Percentiles rank a stretch among this genome's conserved stretches.
Evolutionary conservation across 2,888 invertebrate genomes (phyloP).

Genomic region (Andrena marginata): DNA sequence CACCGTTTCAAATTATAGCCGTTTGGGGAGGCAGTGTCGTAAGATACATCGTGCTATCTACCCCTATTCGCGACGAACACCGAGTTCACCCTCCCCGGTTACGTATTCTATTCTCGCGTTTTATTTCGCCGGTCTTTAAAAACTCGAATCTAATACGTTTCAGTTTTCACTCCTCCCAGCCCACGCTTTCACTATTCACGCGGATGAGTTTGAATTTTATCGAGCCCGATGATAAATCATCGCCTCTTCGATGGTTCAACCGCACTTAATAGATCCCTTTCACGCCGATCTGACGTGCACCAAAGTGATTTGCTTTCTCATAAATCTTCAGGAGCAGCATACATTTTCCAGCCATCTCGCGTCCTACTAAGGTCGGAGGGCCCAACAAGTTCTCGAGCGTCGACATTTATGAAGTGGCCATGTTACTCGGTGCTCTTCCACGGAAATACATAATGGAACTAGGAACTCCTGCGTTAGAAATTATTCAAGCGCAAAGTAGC

Average conservation of each 20-base stretch:
- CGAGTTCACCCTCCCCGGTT: slow-evolving; percentile 14
- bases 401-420: slow-evolving; percentile 57
- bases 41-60: slow-evolving; percentile 9
- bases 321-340: slow-evolving; percentile 54
- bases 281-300: slow-evolving; percentile 26
- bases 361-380: slow-evolving; percentile 36
- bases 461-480: slow-evolving; percentile 33
- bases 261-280: slow-evolving; percentile 48
- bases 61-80: slow-evolving; percentile 17
- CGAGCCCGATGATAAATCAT: slow-evolving; percentile 51
- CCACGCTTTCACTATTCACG: not conserved
- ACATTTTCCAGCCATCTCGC: slow-evolving; percentile 43
- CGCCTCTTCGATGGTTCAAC: slow-evolving; percentile 31
- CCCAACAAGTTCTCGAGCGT: slow-evolving; percentile 4
- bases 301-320: slow-evolving; percentile 62
- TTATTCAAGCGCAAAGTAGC: slow-evolving; percentile 17
- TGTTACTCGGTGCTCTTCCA: slow-evolving; percentile 25
- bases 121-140: not conserved
- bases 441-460: slow-evolving; percentile 32
- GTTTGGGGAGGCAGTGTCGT: not conserved
- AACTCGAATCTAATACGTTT: not conserved
- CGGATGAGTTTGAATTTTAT: not conserved
- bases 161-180: not conserved
- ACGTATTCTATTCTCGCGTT: slow-evolving; percentile 15
- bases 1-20: slow-evolving; percentile 40